phyloP scores from a whole-genome alignment of 2,113 vertebrate genomes.

The Cyphomyrus plagiostoma region DNA sequence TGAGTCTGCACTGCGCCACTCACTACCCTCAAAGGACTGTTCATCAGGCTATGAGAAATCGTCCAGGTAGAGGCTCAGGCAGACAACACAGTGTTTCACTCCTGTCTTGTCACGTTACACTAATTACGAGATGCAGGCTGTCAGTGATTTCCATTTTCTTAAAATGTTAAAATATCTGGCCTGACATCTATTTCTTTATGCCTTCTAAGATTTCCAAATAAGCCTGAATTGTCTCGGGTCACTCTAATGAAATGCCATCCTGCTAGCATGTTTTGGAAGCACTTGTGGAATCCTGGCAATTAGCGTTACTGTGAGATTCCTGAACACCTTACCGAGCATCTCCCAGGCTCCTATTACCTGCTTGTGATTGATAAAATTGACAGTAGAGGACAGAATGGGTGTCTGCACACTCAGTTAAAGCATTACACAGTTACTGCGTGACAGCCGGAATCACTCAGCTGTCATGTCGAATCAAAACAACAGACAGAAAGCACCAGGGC shows the following conservation, averaged over 20 bases:
- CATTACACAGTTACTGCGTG: background rate
- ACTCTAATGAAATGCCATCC: background rate
- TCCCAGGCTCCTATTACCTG: background rate
- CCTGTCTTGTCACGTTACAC: background rate
- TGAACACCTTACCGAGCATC: background rate
- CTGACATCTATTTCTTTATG: background rate
- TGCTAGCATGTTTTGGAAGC: background rate
- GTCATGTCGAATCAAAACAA: slow-evolving; percentile 18
- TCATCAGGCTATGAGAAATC: background rate
- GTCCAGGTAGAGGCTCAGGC: background rate
- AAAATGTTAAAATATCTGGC: background rate
- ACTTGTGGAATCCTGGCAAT: background rate
- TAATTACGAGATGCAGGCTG: background rate
- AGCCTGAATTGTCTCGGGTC: background rate
- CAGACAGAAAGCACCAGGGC: slow-evolving; percentile 8
- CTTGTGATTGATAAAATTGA: background rate
- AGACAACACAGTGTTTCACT: background rate
- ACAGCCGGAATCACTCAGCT: background rate
- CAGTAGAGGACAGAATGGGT: background rate
- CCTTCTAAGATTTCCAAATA: background rate
- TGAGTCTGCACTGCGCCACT: background rate
- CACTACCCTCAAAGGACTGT: background rate
- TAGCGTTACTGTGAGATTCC: background rate
- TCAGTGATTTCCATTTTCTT: background rate
- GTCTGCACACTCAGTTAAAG: slow-evolving; percentile 1